Conservation (phyloP, 2,888 invertebrate genomes). For the Drosophila conformis region DNA sequence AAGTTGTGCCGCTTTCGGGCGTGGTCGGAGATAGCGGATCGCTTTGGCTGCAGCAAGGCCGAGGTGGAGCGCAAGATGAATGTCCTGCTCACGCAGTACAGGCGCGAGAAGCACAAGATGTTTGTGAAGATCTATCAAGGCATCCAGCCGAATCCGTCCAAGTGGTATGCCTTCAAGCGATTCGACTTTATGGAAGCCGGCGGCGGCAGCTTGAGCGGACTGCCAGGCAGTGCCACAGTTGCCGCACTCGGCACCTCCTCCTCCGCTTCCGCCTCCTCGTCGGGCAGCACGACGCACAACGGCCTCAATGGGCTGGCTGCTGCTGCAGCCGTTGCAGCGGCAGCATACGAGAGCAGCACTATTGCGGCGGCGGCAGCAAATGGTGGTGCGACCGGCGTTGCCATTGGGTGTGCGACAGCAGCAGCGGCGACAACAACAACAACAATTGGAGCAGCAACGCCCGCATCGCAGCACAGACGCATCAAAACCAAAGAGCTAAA, state of each 20-base stretch:
- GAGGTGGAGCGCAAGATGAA: conserved; percentile 85
- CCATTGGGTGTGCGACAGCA: conserved; percentile 34
- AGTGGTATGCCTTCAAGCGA: conserved; percentile 84
- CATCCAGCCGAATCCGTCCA: conserved; percentile 84
- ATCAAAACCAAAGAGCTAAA: conserved; percentile 84
- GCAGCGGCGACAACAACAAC: conserved; percentile 32
- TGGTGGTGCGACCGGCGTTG: conserved; percentile 58
- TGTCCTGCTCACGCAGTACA: conserved; percentile 83
- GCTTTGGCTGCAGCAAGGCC: conserved; percentile 84
- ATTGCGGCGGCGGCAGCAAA: conserved; percentile 70
- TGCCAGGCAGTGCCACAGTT: conserved; percentile 36
- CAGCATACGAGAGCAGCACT: conserved; percentile 68
- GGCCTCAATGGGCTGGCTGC: conserved; percentile 74
- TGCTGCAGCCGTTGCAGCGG: conserved; percentile 69
- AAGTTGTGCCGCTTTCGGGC: conserved; percentile 84
- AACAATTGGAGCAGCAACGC: conserved; percentile 59
- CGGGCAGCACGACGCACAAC: conserved; percentile 55
- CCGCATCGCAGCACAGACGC: conserved; percentile 78
- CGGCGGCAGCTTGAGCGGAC: conserved; percentile 71
- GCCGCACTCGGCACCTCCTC: conserved; percentile 36
- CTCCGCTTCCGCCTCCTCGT: conserved; percentile 38
- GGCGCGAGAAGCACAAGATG: conserved; percentile 84
- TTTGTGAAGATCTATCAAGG: conserved; percentile 83
- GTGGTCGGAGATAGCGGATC: conserved; percentile 84
- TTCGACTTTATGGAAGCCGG: conserved; percentile 84